Evolutionary conservation across 2,888 invertebrate species (phyloP).

Genomic region (Calameuta filiformis): DNA sequence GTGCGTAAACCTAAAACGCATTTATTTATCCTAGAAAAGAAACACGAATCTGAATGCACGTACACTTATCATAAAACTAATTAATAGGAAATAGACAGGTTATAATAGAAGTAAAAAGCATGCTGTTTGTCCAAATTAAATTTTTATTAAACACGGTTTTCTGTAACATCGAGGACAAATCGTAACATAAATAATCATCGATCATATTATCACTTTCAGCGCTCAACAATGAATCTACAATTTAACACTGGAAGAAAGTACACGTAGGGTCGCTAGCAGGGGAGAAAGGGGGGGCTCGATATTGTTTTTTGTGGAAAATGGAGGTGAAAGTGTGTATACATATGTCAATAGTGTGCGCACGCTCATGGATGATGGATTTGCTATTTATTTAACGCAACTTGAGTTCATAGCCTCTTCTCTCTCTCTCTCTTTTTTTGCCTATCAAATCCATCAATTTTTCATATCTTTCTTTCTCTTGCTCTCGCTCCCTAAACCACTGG

Average conservation of each 20-base stretch:
- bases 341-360: not conserved
- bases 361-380: not conserved
- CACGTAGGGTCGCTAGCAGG: slow-evolving; percentile 34
- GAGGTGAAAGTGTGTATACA: not conserved
- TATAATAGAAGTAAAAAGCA: slow-evolving; percentile 9
- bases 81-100: not conserved
- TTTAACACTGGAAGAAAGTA: slow-evolving; percentile 64
- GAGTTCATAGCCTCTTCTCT: not conserved
- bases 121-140: slow-evolving; percentile 63
- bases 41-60: too few relatives aligned
- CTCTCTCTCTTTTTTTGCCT: slow-evolving; percentile 13
- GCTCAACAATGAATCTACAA: slow-evolving; percentile 64
- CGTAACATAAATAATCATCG: slow-evolving; percentile 64
- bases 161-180: slow-evolving; percentile 66
- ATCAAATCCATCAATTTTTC: slow-evolving; percentile 9
- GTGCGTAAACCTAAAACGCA: not conserved
- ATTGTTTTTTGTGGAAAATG: not conserved
- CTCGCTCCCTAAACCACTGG: slow-evolving; percentile 17
- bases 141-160: slow-evolving; percentile 65
- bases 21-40: not conserved
- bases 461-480: slow-evolving; percentile 26
- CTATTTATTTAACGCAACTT: not conserved
- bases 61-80: too few relatives aligned
- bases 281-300: slow-evolving; percentile 14
- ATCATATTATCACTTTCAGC: slow-evolving; percentile 64